Evolutionary conservation across 2,888 invertebrate species (phyloP).

Genomic region (Eupithecia pulchellata): DNA sequence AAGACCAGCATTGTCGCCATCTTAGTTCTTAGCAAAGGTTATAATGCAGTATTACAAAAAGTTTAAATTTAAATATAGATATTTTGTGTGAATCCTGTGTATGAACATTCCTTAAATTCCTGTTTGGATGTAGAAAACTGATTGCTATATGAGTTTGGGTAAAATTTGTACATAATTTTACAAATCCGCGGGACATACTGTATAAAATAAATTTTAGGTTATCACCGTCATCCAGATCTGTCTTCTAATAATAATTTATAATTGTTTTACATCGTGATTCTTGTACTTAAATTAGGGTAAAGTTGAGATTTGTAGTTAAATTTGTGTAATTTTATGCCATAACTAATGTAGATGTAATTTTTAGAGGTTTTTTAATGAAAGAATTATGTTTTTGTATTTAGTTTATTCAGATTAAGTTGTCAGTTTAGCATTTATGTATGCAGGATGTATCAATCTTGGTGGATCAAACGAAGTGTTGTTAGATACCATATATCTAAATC

Average conservation of each 20-base stretch:
- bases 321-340: conserved; percentile 79
- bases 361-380: conserved; percentile 62
- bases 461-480: neutral
- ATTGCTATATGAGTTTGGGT: conserved; percentile 33
- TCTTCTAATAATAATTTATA: conserved; percentile 32
- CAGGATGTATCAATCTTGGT: neutral
- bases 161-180: conserved; percentile 41
- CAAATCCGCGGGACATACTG: neutral
- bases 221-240: conserved; percentile 37
- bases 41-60: conserved; percentile 75
- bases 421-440: conserved; percentile 63
- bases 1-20: neutral
- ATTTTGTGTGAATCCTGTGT: conserved; percentile 59
- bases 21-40: neutral
- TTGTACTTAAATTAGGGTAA: conserved; percentile 79
- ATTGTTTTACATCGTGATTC: conserved; percentile 62
- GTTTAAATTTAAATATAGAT: conserved; percentile 55
- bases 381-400: conserved; percentile 57
- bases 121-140: neutral
- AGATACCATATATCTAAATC: neutral
- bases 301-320: conserved; percentile 72
- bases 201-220: neutral
- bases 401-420: conserved; percentile 50
- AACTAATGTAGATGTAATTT: conserved; percentile 79
- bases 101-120: conserved; percentile 38